Conservation (phyloP, 1,140 invertebrate species). For the Drosophila orosa region DNA sequence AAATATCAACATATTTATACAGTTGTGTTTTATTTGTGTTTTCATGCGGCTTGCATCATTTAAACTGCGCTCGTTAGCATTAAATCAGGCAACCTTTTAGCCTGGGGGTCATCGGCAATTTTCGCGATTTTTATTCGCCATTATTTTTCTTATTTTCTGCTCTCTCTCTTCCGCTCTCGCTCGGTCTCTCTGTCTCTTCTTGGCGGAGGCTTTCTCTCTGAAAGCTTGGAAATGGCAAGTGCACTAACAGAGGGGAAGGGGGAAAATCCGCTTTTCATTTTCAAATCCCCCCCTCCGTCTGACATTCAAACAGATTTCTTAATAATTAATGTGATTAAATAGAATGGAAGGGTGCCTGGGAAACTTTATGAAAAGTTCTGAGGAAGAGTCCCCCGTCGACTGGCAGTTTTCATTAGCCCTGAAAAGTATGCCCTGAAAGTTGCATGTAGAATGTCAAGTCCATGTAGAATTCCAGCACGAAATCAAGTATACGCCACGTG, state of each 20-base stretch:
- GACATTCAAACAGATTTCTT: not conserved
- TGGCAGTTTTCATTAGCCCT: not conserved
- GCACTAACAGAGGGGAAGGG: not conserved
- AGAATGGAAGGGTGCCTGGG: not conserved
- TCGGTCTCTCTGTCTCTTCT: not conserved
- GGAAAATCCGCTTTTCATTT: slow-evolving; percentile 1
- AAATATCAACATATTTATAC: not conserved
- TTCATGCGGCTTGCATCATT: slow-evolving; percentile 8
- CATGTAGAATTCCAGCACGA: slow-evolving; percentile 16
- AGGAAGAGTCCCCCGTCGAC: not conserved
- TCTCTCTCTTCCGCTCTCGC: not conserved
- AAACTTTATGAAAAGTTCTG: not conserved
- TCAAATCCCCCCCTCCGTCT: no score
- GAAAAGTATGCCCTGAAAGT: slow-evolving; percentile 23
- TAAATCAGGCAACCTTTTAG: slow-evolving; percentile 20
- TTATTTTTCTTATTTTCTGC: not conserved
- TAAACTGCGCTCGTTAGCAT: slow-evolving; percentile 27
- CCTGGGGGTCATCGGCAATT: slow-evolving; percentile 19
- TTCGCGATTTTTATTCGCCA: slow-evolving; percentile 13
- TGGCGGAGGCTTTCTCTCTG: not conserved
- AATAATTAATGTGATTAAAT: slow-evolving; percentile 17
- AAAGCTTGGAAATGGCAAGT: slow-evolving; percentile 3
- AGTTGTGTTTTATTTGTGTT: slow-evolving; percentile 4
- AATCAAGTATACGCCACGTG: slow-evolving; percentile 35
- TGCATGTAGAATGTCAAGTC: slow-evolving; percentile 22